Base-by-base conservation (phyloP, 35 echinoderm and acorn worm species). In the Ophiothrix spiculata region DNA sequence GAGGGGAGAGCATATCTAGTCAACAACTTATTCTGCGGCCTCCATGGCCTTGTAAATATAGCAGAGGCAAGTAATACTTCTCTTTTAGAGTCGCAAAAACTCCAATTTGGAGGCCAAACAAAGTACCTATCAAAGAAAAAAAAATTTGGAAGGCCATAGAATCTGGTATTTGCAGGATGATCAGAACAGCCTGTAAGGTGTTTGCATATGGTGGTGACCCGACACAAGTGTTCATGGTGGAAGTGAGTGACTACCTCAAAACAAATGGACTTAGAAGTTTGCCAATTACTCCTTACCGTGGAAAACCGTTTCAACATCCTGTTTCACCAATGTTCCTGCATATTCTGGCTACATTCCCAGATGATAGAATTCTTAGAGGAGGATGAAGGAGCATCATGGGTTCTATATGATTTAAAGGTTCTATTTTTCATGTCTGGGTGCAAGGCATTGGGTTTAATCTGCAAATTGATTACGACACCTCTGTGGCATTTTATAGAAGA, bases 171-270 rank as follows among this genome's bases (percentile, higher is more conserved):
- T 82, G 45, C 42, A 40, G 87, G 19, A 74, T 75, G 35, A 82
- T 89, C 54, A 78, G 64, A 0, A 81, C 35, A 6, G n/a, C 81
- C 15, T 90, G 88, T 38, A 83, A 91, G 1, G 77, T 56, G 0
- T 85, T 91, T 86, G 89, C 89, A 64, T 86, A 86, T 80, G 81
- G 89, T 36, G 81, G 89, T 0, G 89, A 91, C 73, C 74, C 73
- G 0, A 91, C 85, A 91, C 4, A 0, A 69, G 81, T 17, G 80
- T 64, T 36, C 89, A 91, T 76, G 89, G 89, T 46, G 0, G 49
- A 0, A 14, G 4, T 90, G 0, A 25, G 15, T 36, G 81, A 84
- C 19, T 25, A 31, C 10, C 88, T 76, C 16, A 77, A 90, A 12
- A 40, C 4, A 19, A 15, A 83, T 79, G 74, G 75, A 25, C 49